Percentiles rank a stretch among this genome's conserved stretches.
Conservation (phyloP, 1,140 invertebrate species). For the Neodiprion pinetum region DNA sequence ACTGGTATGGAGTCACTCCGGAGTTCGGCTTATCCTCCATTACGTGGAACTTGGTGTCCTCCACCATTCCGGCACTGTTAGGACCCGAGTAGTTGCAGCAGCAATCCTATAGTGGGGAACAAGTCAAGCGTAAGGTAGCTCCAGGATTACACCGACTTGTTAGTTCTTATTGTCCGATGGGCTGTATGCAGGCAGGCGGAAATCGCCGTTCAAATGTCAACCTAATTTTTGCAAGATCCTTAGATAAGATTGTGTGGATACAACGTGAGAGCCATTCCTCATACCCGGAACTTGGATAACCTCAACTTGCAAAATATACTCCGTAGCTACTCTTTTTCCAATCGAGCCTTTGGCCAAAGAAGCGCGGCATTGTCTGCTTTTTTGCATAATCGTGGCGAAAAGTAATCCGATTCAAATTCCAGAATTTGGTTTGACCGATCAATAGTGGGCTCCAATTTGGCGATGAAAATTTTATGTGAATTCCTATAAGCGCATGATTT, state of each 20-base stretch:
- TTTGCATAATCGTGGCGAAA: too few relatives aligned
- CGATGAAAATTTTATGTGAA: too few relatives aligned
- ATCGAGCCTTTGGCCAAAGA: too few relatives aligned
- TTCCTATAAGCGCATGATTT: too few relatives aligned
- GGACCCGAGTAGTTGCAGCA: not conserved
- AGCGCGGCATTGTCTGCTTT: too few relatives aligned
- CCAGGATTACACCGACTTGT: conserved; percentile 48
- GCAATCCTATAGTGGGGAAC: conserved; percentile 30
- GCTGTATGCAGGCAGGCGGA: conserved; percentile 34
- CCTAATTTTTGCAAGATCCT: conserved; percentile 41
- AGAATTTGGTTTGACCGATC: too few relatives aligned
- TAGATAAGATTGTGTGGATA: not conserved
- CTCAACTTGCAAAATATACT: too few relatives aligned
- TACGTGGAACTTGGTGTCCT: conserved; percentile 33
- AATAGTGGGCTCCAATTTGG: too few relatives aligned
- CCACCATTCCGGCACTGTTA: conserved; percentile 14
- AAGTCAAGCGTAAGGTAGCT: conserved; percentile 47
- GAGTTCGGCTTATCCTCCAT: conserved; percentile 50
- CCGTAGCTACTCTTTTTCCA: too few relatives aligned
- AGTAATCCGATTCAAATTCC: too few relatives aligned
- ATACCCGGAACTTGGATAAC: too few relatives aligned
- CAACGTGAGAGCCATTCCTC: not conserved
- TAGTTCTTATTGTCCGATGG: conserved; percentile 31
- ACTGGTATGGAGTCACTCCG: conserved; percentile 39
- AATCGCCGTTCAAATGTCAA: conserved; percentile 43